Evolutionary conservation across 1,140 invertebrate genomes (phyloP), one percentile per base, ranked within the genome.

Genomic region (Tetragnatha versicolor): DNA sequence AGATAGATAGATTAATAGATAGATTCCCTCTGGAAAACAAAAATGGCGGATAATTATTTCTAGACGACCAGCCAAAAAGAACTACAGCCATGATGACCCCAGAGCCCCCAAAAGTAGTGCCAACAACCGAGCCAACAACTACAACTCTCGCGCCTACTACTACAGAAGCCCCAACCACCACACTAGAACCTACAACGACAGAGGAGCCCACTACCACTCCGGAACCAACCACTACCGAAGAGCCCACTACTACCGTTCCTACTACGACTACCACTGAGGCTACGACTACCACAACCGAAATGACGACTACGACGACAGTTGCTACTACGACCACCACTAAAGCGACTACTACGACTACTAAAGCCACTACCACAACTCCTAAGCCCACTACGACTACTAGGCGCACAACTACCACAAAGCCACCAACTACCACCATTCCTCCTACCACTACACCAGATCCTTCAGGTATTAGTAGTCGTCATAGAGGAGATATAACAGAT

Each of bases 401-500:
- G 17, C 80, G 79, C 49, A 58, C 81, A 2, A 79, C 82, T 2
- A 76, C 80, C 35, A 66, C 81, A 7, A 66, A 55, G 33, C 60
- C 45, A 12, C 42, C 73, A 3, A 77, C 82, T 29, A 73, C 82
- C 2, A 78, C 81, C 12, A 60, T 80, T 61, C 80, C 45, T 65
- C 82, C 42, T 12, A 79, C 78, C 3, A 79, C 78, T n/a, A 72
- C 66, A 1, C 76, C 76, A 29, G 76, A 79, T 60, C 76, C 76
- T 22, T 79, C 76, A 79, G 76, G 76, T 79, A 79, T 69, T 25
- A n/a, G n/a, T n/a, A n/a, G n/a, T n/a, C n/a, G n/a, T n/a, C n/a
- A n/a, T n/a, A n/a, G n/a, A n/a, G n/a, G n/a, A n/a, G n/a, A n/a
- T n/a, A n/a, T n/a, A n/a, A n/a, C n/a, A n/a, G n/a, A n/a, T n/a